Base-by-base conservation (phyloP, 2,888 invertebrate species). In the Cryptus viduatorius region DNA sequence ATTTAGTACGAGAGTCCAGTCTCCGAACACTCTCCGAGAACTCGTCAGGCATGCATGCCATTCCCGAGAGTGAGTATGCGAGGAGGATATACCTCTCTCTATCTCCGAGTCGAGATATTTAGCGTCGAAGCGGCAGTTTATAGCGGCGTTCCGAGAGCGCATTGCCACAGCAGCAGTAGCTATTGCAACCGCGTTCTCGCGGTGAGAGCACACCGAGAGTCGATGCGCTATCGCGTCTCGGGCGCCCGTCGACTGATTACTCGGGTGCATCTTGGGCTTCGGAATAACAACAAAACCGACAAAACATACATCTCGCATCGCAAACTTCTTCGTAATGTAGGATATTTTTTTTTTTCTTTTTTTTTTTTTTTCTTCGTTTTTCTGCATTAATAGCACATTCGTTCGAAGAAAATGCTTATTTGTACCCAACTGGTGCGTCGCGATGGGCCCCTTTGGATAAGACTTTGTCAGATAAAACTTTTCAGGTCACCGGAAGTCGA, bases 401-500 rank as follows among this genome's bases (percentile, higher is more conserved):
- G 12, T 10, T 10, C 5, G 4, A 29, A 19, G 19, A n/a, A 67
- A 56, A 65, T 56, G 24, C 29, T 2, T 48, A 1, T 46, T 56
- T 29, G 44, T 56, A 59, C 44, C 72, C 8, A 37, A 37, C 37
- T 24, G 19, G 56, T 10, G 56, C 56, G 19, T 31, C 31, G 29
- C 61, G 68, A 68, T 59, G 68, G 56, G 53, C 56, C 31, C 68
- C 67, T 78, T 68, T 19, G 68, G 84, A 84, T 84, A 84, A 81
- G 84, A 69, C 61, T 10, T 4, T 24, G 16, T 37, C 56, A 73
- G 84, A 84, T 84, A 78, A 80, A 72, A 72, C 10, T 86, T 86
- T 85, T 86, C 85, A 86, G 87, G 87, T 86, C 85, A 86, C 87
- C 87, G 87, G 87, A 87, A 87, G 85, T 87, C 73, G 79, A 68